phyloP scores from a whole-genome alignment of 1,140 invertebrate species.

The Pseudomyrmex gracilis region DNA sequence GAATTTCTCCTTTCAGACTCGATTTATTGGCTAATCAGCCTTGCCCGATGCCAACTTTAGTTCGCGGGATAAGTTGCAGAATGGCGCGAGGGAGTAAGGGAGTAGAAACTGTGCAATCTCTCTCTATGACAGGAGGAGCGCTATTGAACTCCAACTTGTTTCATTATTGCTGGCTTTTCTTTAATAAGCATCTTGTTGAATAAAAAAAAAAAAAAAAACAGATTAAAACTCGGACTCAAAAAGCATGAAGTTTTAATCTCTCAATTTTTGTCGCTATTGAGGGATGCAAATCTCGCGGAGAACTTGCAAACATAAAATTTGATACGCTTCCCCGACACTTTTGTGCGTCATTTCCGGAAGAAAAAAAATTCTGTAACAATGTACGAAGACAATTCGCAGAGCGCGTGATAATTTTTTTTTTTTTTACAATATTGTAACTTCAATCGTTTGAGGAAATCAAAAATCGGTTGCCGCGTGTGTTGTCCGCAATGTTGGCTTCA shows the following conservation, averaged over 20 bases:
- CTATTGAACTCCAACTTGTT: conserved; percentile 38
- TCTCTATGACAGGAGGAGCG: conserved; percentile 28
- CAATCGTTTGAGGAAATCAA: too few relatives aligned
- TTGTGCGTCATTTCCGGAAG: not conserved
- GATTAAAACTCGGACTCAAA: conserved; percentile 7
- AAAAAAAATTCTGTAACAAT: not conserved
- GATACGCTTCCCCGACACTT: not conserved
- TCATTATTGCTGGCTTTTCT: conserved; percentile 39
- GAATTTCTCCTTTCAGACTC: conserved; percentile 80
- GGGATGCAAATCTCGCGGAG: not conserved
- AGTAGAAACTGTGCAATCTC: conserved; percentile 8
- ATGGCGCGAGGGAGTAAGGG: conserved; percentile 1
- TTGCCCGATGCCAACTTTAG: conserved; percentile 59
- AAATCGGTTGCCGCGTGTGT: too few relatives aligned
- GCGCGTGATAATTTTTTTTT: not conserved
- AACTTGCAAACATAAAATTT: not conserved
- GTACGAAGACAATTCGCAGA: not conserved
- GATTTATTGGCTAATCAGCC: conserved; percentile 81
- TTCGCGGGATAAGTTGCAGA: conserved; percentile 45
- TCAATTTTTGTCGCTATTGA: not conserved
- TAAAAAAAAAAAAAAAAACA: conserved; percentile 12
- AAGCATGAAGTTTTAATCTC: conserved; percentile 18
- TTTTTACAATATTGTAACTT: not conserved
- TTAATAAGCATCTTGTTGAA: conserved; percentile 41
- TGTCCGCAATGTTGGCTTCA: too few relatives aligned